A percentile compares a stretch with the other conserved stretches of the same genome.
phyloP scores from a whole-genome alignment of 2,113 vertebrate genomes.

The Pycnonotus jocosus region DNA sequence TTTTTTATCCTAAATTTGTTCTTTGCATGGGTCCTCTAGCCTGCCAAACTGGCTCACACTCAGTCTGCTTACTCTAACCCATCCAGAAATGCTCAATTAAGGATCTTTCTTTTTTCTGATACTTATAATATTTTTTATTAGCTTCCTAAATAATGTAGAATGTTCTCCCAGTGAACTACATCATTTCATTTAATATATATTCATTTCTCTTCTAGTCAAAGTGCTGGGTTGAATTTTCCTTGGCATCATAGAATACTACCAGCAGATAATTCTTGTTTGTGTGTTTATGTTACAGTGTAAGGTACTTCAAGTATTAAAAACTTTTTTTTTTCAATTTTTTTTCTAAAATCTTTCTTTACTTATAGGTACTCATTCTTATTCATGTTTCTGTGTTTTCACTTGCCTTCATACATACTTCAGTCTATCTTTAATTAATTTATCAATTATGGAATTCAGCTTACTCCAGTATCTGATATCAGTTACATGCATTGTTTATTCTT shows the following conservation, averaged over 20 bases:
- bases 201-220: neutral
- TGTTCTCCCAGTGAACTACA: neutral
- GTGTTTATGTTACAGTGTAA: neutral
- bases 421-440: conserved; percentile 25
- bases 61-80: neutral
- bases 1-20: neutral
- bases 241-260: neutral
- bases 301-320: neutral
- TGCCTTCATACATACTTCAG: conserved; percentile 22
- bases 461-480: neutral
- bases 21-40: neutral
- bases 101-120: neutral
- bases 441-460: conserved; percentile 1
- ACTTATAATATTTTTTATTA: neutral
- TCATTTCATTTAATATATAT: neutral
- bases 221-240: neutral
- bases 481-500: conserved; percentile 9
- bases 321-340: neutral
- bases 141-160: neutral
- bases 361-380: neutral
- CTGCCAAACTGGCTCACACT: neutral
- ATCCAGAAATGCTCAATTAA: neutral
- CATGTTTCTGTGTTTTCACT: neutral
- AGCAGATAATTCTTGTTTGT: neutral
- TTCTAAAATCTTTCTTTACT: neutral